Base-by-base conservation (phyloP, 1,140 invertebrate genomes). In the Zaprionus gabonicus region DNA sequence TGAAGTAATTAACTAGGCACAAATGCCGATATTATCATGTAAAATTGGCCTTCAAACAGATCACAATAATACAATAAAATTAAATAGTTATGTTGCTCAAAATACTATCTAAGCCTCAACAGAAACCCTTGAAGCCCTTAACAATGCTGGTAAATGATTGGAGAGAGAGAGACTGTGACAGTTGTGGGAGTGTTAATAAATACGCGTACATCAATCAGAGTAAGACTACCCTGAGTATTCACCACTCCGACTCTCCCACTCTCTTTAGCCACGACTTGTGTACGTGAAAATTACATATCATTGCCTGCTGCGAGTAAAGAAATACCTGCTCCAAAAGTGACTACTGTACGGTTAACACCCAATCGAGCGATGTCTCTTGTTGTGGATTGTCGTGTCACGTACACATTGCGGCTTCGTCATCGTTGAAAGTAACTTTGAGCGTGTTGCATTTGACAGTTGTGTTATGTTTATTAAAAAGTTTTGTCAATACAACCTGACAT, bases 211-310 rank as follows among this genome's bases (percentile, higher is more conserved):
- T 88, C 83, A 88, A 87, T 87, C 85, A 78, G 20, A 20, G 20
- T 20, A 20, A 20, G 20, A 20, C 49, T 78, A 68, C 71, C 72
- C 83, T 62, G 80, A 44, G n/a, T 44, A 44, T 44, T 44, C 41
- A 44, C 41, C n/a, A 9, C 2, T 17, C 0, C 17, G 41, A 2
- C 6, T 44, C 41, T 5, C n/a, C 1, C 41, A 9, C 41, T n/a
- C 41, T 44, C 41, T 44, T 0, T 15, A 5, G 15, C 1, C 15
- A 2, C 38, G 38, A 78, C 63, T 86, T 71, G 73, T 65, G 62
- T 83, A 87, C 83, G 84, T 87, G 83, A 87, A 88, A 87, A 88
- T 88, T 78, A 81, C 84, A 87, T 81, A 81, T 76, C 78, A 88
- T 83, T 80, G 62, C 62, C 60, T 60, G 66, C 46, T 70, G 34